Base-by-base conservation (phyloP, 2,113 vertebrate species). In the Aythya baeri region DNA sequence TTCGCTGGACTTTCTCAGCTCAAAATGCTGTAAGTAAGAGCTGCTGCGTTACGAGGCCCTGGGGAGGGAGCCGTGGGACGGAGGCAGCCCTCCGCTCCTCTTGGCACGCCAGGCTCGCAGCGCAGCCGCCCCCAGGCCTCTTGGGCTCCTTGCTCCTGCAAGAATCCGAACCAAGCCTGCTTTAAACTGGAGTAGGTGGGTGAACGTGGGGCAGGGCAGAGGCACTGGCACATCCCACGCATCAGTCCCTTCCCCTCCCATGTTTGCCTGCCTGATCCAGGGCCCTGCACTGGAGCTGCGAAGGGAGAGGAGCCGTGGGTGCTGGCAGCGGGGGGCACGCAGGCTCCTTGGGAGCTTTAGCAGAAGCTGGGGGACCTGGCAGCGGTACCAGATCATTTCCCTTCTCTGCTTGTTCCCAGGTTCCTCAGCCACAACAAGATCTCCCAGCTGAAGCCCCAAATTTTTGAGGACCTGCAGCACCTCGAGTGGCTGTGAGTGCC, bases 391-490 rank as follows among this genome's bases (percentile, higher is more conserved):
- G 43, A 41, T 41, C 41, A 41, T 41, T 41, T 41, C 3, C 41
- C 46, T 41, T 57, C 67, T 87, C 34, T 32, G 17, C 25, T 1
- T 49, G 21, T 7, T 46, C n/a, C 13, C 85, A 98, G 98, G 58
- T 98, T 97, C 89, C 93, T 98, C 34, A 97, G 95, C 88, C 92
- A 97, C 77, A 98, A 98, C 88, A 88, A 65, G 72, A 97, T 98
- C 73, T 25, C 41, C 1, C 85, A 82, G 38, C 95, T 98, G 87
- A 79, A 96, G 87, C 90, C 97, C 7, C 27, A 79, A 11, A 46
- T 97, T 10, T 98, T 98, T 87, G 81, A 93, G 62, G 95, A 97
- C 76, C 95, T 98, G 78, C 78, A 46, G 52, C 89, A 32, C n/a
- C 94, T 98, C 5, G 94, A 97, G 86, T 98, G 96, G 96, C 94